phyloP scores from a whole-genome alignment of 2,113 vertebrate species.

The Smithornis capensis region DNA sequence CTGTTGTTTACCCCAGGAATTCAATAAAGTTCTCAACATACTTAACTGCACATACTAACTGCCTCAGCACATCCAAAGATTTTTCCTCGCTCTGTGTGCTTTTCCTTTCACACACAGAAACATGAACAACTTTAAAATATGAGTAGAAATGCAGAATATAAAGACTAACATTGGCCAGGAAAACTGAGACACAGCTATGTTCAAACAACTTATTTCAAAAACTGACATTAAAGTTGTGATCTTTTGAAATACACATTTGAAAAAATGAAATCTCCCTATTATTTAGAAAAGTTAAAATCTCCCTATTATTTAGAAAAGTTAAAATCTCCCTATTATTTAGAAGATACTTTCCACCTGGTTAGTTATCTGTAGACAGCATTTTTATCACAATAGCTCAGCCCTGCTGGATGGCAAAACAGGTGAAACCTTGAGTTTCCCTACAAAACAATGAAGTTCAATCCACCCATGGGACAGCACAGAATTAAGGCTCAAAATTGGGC shows the following conservation, averaged over 20 bases:
- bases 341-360: not conserved
- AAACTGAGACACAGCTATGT: not conserved
- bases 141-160: not conserved
- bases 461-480: rapidly evolving
- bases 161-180: not conserved
- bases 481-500: not conserved
- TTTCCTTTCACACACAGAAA: not conserved
- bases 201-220: not conserved
- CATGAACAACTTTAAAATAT: not conserved
- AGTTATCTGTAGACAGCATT: not conserved
- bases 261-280: not conserved
- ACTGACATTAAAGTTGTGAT: not conserved
- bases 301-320: not conserved
- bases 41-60: no score
- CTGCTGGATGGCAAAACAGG: not conserved
- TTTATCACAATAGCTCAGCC: not conserved
- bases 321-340: not conserved
- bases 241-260: not conserved
- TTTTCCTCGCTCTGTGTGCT: not conserved
- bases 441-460: not conserved
- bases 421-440: not conserved
- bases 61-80: not conserved
- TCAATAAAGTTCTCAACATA: not conserved
- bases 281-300: not conserved
- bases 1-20: not conserved